These are phyloP conservation scores for Stegodyphus mimosarum DNA, from an alignment of 1,140 invertebrate species.

Conservation along the genomic window DNA sequence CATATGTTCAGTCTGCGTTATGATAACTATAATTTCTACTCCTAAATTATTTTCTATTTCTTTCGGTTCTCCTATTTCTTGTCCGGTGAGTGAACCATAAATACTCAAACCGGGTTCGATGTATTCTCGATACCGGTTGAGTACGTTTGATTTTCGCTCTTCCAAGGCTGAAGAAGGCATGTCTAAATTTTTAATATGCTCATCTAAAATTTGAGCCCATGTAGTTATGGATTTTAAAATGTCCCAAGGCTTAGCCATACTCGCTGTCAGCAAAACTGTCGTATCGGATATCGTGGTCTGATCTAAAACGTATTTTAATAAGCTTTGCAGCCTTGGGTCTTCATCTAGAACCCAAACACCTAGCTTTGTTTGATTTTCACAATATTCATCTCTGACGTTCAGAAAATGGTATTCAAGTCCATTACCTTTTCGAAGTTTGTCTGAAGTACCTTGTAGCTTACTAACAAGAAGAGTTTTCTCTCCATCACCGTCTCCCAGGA, in stretches of 20 bases:
- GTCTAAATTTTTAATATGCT: slow-evolving; percentile 92
- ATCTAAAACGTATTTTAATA: slow-evolving; percentile 92
- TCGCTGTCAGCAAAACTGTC: slow-evolving; percentile 91
- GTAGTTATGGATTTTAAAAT: slow-evolving; percentile 92
- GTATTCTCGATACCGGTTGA: slow-evolving; percentile 21
- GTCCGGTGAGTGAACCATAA: slow-evolving; percentile 20
- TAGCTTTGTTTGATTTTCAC: slow-evolving; percentile 62
- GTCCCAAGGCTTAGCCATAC: slow-evolving; percentile 97
- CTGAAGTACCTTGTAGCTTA: slow-evolving; percentile 80
- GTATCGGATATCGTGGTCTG: slow-evolving; percentile 91
- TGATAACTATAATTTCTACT: slow-evolving; percentile 95
- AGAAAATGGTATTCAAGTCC: slow-evolving; percentile 99
- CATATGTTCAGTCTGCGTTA: slow-evolving; percentile 96
- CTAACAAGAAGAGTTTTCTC: slow-evolving; percentile 98
- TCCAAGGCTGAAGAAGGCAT: slow-evolving; percentile 76
- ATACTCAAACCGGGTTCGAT: slow-evolving; percentile 28
- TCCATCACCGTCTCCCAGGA: slow-evolving; percentile 88
- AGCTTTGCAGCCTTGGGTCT: slow-evolving; percentile 89
- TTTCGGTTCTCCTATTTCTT: not conserved
- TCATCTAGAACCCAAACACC: slow-evolving; percentile 82
- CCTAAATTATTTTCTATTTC: slow-evolving; percentile 76
- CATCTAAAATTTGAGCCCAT: slow-evolving; percentile 89
- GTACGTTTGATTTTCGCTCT: slow-evolving; percentile 67
- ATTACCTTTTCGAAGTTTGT: slow-evolving; percentile 88
- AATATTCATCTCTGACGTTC: slow-evolving; percentile 97